phyloP scores from a whole-genome alignment of 2,888 invertebrate species.

The Iselma pallidipennis region DNA sequence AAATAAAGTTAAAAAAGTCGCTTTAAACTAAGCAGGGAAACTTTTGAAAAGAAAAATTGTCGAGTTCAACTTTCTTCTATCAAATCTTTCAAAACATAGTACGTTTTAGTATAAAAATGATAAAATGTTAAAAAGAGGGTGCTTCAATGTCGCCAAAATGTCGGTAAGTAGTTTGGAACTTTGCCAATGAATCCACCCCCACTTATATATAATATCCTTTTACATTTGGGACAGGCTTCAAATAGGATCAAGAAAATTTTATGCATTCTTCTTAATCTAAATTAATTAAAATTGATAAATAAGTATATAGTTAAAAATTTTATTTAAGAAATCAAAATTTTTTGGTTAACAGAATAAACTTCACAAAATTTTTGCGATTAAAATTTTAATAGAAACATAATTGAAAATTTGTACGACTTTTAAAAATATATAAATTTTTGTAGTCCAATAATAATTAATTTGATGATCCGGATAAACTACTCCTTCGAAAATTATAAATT shows the following conservation, averaged over 20 bases:
- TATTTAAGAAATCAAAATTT: too few species aligned
- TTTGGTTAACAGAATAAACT: too few species aligned
- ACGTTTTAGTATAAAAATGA: slow-evolving; percentile 1
- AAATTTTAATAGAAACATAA: too few species aligned
- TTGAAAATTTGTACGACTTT: too few species aligned
- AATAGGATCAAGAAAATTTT: neutral
- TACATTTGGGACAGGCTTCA: neutral
- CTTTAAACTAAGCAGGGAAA: neutral
- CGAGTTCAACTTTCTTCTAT: neutral
- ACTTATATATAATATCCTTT: slow-evolving; percentile 1
- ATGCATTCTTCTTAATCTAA: neutral
- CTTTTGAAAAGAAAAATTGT: neutral
- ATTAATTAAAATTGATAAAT: neutral
- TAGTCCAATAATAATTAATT: too few species aligned
- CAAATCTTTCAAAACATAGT: neutral
- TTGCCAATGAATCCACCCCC: slow-evolving; percentile 12
- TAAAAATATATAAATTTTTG: too few species aligned
- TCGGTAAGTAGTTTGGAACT: slow-evolving; percentile 19
- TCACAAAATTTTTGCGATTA: too few species aligned
- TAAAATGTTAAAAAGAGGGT: slow-evolving; percentile 13
- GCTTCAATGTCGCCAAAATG: slow-evolving; percentile 23
- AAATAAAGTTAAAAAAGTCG: neutral
- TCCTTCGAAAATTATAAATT: too few species aligned
- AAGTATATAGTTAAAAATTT: too few species aligned
- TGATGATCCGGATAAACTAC: too few species aligned